Conservation (phyloP, 2,113 vertebrate species). For the Bubo bubo region DNA sequence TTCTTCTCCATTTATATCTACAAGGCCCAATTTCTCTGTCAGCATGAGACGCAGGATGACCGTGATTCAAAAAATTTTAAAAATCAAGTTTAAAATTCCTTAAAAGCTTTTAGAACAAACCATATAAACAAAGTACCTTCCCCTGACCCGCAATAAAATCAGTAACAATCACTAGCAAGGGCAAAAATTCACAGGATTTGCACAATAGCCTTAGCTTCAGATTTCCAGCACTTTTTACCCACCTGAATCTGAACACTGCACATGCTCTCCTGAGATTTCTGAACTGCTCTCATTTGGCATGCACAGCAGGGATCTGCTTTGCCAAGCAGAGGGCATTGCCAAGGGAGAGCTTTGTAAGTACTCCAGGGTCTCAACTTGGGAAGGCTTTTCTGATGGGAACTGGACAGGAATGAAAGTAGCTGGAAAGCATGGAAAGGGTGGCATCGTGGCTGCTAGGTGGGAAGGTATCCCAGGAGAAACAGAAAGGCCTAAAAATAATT, state of each 20-base stretch:
- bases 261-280: background rate
- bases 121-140: background rate
- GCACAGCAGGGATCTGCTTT: rapidly evolving
- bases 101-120: background rate
- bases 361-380: background rate
- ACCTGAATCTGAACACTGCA: conserved; percentile 9
- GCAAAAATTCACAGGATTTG: background rate
- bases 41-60: background rate
- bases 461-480: background rate
- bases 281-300: background rate
- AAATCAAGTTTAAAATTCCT: background rate
- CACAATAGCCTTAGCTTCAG: background rate
- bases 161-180: background rate
- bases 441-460: background rate
- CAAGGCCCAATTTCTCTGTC: background rate
- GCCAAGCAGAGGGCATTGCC: background rate
- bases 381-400: background rate
- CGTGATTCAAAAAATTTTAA: background rate
- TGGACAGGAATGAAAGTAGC: background rate
- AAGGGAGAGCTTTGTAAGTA: background rate
- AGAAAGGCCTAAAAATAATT: background rate
- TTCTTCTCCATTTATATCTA: background rate
- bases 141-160: background rate
- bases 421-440: background rate
- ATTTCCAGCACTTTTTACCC: background rate